Percentiles rank a stretch among this genome's conserved stretches.
These are phyloP conservation scores for Xenops minutus DNA, from an alignment of 2,797 vertebrate genomes.

Conservation along the genomic window DNA sequence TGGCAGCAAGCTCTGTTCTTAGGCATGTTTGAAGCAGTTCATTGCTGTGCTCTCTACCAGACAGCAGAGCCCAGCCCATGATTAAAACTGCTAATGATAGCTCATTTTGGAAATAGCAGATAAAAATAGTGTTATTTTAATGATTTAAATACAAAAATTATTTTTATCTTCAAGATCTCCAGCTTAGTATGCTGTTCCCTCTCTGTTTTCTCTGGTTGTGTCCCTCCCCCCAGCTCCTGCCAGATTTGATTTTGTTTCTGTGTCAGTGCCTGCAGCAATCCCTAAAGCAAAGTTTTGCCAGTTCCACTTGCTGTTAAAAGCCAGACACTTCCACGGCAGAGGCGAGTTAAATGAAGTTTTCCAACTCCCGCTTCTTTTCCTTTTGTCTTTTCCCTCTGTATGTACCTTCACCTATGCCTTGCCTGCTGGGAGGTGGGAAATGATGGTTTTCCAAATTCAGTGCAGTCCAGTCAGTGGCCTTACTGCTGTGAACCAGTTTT, in stretches of 20 bases:
- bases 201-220: background rate
- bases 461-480: background rate
- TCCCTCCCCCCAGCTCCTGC: background rate
- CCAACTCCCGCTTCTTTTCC: background rate
- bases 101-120: background rate
- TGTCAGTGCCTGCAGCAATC: constrained; percentile 22
- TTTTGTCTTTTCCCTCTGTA: background rate
- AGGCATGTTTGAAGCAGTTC: background rate
- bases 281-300: constrained; percentile 16
- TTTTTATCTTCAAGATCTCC: background rate
- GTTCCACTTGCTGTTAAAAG: constrained; percentile 20
- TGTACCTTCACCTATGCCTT: background rate
- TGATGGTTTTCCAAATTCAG: background rate
- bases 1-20: fast-evolving
- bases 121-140: constrained; percentile 16
- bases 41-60: background rate
- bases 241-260: constrained; percentile 18
- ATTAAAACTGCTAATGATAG: background rate
- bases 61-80: background rate
- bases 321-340: background rate
- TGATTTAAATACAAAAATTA: background rate
- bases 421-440: background rate
- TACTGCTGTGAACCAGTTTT: background rate
- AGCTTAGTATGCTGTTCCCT: background rate
- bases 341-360: background rate